Percentiles rank a stretch among this genome's conserved stretches.
phyloP scores from a whole-genome alignment of 2,113 vertebrate species.

The Hiodon tergisus region DNA sequence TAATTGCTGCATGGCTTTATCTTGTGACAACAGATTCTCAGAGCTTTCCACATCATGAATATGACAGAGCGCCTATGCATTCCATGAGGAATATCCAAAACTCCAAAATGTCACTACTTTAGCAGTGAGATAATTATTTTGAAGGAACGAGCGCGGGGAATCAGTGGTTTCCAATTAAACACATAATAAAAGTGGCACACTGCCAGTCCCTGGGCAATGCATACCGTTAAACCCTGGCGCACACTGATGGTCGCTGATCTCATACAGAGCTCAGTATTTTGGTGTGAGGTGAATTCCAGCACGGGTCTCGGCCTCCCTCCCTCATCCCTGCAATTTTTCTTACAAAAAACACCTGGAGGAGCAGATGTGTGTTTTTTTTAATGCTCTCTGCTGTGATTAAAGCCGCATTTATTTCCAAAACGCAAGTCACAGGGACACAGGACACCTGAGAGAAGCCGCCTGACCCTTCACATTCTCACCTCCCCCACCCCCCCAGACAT shows the following conservation, averaged over 20 bases:
- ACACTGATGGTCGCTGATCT: too few species aligned
- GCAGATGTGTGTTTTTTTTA: slow-evolving; percentile 8
- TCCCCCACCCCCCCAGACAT: neutral
- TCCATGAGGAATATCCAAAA: too few species aligned
- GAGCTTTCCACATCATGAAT: too few species aligned
- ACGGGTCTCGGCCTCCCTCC: neutral
- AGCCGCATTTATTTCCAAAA: neutral
- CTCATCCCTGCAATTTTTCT: neutral
- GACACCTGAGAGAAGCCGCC: neutral
- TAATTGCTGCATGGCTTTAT: too few species aligned
- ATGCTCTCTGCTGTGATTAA: neutral
- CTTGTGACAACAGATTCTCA: too few species aligned
- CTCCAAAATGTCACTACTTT: too few species aligned
- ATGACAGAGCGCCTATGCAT: too few species aligned
- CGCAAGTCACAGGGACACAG: neutral
- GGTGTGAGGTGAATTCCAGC: neutral
- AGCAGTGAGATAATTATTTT: too few species aligned
- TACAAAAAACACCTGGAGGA: neutral
- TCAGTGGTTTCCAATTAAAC: too few species aligned
- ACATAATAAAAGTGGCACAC: too few species aligned
- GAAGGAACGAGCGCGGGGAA: too few species aligned
- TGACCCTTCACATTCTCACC: neutral
- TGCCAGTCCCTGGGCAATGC: neutral
- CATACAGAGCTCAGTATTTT: neutral
- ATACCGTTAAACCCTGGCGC: neutral